A percentile compares a stretch with the other conserved stretches of the same genome.
These are phyloP conservation scores for Sturnira hondurensis DNA, from an alignment of 2,113 vertebrate species.

Conservation along the genomic window DNA sequence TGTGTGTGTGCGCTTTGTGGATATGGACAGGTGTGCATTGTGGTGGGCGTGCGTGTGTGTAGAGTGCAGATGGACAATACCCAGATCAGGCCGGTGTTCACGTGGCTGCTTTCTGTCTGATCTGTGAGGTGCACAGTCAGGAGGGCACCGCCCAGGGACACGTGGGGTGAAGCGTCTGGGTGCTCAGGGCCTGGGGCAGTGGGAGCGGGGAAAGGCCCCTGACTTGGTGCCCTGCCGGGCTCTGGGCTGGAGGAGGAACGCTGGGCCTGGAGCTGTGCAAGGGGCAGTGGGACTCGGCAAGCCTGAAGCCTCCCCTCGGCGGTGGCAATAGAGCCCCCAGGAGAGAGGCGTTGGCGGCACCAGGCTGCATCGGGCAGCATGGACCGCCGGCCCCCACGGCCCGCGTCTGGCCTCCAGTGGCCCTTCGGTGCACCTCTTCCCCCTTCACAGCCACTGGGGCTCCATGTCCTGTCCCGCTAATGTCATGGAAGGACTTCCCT, in stretches of 20 bases:
- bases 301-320: too few species aligned
- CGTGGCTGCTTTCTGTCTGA: background rate
- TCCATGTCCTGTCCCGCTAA: background rate
- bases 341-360: too few species aligned
- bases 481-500: too few species aligned
- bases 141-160: background rate
- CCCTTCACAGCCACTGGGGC: background rate
- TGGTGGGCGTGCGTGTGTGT: accelerated
- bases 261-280: too few species aligned
- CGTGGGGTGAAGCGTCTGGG: too few species aligned
- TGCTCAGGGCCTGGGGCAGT: too few species aligned
- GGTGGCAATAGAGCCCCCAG: too few species aligned
- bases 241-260: too few species aligned
- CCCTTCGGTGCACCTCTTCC: background rate
- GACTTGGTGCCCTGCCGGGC: too few species aligned
- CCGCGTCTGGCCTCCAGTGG: background rate
- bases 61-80: accelerated
- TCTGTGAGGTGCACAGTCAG: accelerated
- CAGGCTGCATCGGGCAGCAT: too few species aligned
- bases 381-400: background rate
- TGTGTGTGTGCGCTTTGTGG: background rate
- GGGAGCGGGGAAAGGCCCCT: too few species aligned
- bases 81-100: accelerated
- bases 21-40: accelerated
- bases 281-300: too few species aligned